Evolutionary conservation across 2,113 vertebrate species (phyloP), one percentile per base, ranked within the genome.

Genomic region (Acinonyx jubatus): DNA sequence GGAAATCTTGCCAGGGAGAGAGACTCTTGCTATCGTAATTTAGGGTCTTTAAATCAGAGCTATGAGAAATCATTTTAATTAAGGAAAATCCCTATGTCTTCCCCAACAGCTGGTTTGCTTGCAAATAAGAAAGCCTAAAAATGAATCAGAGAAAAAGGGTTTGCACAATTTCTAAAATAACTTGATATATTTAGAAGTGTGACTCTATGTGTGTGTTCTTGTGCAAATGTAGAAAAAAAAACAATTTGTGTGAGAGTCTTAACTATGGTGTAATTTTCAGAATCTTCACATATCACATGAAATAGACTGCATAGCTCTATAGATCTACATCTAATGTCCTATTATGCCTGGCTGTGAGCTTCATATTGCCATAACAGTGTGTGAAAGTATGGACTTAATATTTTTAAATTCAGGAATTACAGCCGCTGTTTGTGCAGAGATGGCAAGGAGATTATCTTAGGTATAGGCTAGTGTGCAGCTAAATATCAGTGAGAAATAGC

Each of bases 141-240:
- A 92, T 97, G 92, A 97, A 96, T 84, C 97, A 98, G 97, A 96
- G 86, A 96, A 91, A 98, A 98, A 96, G 83, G 73, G 84, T 98
- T 98, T 98, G 73, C 98, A 97, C 96, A 94, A 96, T 98, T 98
- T 97, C 97, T 97, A 98, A 99, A 99, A 98, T 98, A 98, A 98
- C 97, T 96, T 92, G 98, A 96, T 98, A 98, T 98, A 97, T 98
- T 97, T 98, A 96, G 96, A 97, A 96, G 90, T 96, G 96, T 95
- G 88, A 97, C 50, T 97, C 15, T 94, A 15, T 23, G 36, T 52
- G 3, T 95, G 55, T 95, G 66, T 93, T 71, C 71, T 55, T 87
- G 68, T 97, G 79, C 57, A 88, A 97, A 69, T 96, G 85, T 94
- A 90, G 82, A 92, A 95, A 96, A 73, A 92, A 95, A 96, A 73